phyloP scores from a whole-genome alignment of 53 echinoderm and acorn worm genomes.

The Echinometra lucunter region DNA sequence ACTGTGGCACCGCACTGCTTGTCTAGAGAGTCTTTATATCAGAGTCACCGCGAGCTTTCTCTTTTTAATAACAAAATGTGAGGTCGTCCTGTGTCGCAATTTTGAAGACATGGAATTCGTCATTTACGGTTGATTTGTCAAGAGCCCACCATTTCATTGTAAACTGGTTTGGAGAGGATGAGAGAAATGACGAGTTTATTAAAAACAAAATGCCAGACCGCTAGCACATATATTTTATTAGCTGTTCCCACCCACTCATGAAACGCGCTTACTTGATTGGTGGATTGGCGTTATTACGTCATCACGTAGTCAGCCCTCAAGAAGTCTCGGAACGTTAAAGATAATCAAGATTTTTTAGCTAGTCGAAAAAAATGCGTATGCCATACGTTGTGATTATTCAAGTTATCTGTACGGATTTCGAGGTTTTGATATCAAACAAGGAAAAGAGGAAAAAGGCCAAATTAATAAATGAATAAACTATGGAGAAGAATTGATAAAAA shows the following conservation, averaged over 20 bases:
- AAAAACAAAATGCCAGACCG: not conserved
- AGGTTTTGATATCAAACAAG: too few relatives aligned
- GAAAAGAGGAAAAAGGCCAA: too few relatives aligned
- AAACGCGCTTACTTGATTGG: not conserved
- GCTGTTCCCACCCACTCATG: not conserved
- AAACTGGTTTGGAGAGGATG: not conserved
- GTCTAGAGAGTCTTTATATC: not conserved
- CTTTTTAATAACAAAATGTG: not conserved
- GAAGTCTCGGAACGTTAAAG: not conserved
- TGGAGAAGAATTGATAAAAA: too few relatives aligned
- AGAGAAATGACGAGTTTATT: not conserved
- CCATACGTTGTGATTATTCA: too few relatives aligned
- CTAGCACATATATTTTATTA: not conserved
- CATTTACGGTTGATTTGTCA: constrained; percentile 1
- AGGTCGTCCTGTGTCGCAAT: constrained; percentile 10
- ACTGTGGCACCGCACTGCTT: not conserved
- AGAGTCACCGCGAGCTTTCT: not conserved
- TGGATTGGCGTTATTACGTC: not conserved
- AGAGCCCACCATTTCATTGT: not conserved
- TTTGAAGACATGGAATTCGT: not conserved
- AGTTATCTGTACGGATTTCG: too few relatives aligned
- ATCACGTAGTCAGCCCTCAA: not conserved
- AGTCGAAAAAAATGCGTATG: too few relatives aligned
- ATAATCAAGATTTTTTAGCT: too few relatives aligned
- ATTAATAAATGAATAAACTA: too few relatives aligned